These are phyloP conservation scores for Sipha flava DNA, from an alignment of 1,140 invertebrate species.

Conservation along the genomic window DNA sequence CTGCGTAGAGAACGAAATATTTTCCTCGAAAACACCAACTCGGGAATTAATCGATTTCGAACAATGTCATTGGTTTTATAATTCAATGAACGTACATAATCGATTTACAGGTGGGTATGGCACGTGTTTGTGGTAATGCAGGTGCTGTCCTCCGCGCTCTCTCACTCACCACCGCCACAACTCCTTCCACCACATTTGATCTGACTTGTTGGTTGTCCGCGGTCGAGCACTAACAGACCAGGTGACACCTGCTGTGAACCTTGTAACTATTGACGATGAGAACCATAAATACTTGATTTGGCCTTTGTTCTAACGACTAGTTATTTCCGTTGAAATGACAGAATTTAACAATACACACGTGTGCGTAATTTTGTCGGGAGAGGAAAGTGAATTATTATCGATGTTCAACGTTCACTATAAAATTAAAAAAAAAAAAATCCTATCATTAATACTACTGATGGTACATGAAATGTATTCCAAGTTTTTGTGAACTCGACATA, in stretches of 20 bases:
- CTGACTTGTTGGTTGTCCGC: neutral
- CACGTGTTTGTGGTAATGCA: slow-evolving; percentile 19
- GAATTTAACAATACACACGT: neutral
- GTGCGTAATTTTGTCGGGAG: too few relatives aligned
- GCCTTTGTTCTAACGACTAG: slow-evolving; percentile 8
- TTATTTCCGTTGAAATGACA: neutral
- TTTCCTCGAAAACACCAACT: neutral
- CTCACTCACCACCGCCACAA: neutral
- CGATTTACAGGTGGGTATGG: slow-evolving; percentile 21
- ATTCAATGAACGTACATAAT: neutral
- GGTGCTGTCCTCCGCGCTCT: slow-evolving; percentile 5
- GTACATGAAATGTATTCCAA: too few relatives aligned
- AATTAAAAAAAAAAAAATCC: too few relatives aligned
- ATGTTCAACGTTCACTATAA: too few relatives aligned
- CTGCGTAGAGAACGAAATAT: neutral
- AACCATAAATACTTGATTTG: neutral
- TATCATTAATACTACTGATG: too few relatives aligned
- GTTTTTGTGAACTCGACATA: too few relatives aligned
- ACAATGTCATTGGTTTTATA: neutral
- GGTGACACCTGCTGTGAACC: slow-evolving; percentile 22
- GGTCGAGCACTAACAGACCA: neutral
- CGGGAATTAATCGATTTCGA: neutral
- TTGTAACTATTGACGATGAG: neutral
- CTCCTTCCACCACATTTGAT: neutral
- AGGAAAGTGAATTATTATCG: neutral